These are phyloP conservation scores for Clamator glandarius DNA, from an alignment of 2,797 vertebrate genomes.

Conservation along the genomic window DNA sequence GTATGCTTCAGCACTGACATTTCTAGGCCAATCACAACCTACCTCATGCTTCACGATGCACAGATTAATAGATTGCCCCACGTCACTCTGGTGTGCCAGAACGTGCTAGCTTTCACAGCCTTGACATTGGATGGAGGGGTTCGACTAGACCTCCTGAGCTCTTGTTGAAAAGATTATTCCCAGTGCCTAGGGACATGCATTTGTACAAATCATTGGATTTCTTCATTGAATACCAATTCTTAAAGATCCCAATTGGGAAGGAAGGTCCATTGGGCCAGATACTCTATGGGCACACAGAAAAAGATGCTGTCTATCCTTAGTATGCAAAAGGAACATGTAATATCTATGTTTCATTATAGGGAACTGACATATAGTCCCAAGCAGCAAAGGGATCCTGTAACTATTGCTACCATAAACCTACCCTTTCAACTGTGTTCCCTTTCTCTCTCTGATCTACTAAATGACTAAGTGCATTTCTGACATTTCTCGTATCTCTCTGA, in stretches of 20 bases:
- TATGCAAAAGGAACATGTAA: neutral
- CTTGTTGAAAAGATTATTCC: neutral
- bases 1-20: neutral
- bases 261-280: neutral
- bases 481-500: neutral
- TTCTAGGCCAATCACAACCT: neutral
- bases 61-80: rapidly evolving
- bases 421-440: neutral
- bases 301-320: neutral
- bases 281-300: rapidly evolving
- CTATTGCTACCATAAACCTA: neutral
- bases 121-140: neutral
- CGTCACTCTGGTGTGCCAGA: neutral
- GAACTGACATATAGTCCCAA: neutral
- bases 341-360: neutral
- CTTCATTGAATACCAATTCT: neutral
- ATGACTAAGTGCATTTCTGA: neutral
- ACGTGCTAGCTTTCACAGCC: neutral
- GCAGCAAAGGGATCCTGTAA: neutral
- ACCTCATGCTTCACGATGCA: neutral
- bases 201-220: neutral
- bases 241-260: neutral
- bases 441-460: neutral
- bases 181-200: neutral
- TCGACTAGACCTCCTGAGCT: neutral